Conservation (phyloP, 2,113 vertebrate species). For the Carassius gibelio region DNA sequence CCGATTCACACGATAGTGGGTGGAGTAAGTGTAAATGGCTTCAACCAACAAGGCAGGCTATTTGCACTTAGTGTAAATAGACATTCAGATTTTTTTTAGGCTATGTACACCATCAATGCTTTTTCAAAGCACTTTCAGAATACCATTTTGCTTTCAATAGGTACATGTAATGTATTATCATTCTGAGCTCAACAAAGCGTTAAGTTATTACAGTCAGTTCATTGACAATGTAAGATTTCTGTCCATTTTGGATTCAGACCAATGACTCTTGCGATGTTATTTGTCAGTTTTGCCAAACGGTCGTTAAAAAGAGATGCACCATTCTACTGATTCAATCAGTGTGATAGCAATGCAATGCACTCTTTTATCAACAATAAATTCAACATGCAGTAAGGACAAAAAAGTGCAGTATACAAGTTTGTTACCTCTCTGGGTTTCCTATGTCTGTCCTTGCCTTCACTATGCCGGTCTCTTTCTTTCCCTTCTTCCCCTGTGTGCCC, state of each 20-base stretch:
- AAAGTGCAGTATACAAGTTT: neutral
- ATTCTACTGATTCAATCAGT: neutral
- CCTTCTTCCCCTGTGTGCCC: slow-evolving; percentile 77
- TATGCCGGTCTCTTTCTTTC: slow-evolving; percentile 78
- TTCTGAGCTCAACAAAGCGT: neutral
- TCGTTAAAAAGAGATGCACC: neutral
- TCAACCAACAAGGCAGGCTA: no score
- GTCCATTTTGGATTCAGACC: neutral
- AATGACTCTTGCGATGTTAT: neutral
- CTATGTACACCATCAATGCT: no score
- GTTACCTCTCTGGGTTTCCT: slow-evolving; percentile 89
- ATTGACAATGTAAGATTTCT: neutral
- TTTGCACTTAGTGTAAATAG: no score
- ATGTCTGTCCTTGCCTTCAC: slow-evolving; percentile 72
- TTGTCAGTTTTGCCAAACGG: neutral
- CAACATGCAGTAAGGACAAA: neutral
- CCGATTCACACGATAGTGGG: no score
- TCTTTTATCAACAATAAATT: neutral
- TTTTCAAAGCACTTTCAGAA: neutral
- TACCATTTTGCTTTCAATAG: neutral
- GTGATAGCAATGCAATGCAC: neutral
- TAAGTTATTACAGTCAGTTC: neutral
- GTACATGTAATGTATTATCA: neutral
- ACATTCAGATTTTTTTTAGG: neutral
- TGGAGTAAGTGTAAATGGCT: no score